Percentiles rank a stretch among this genome's conserved stretches.
Evolutionary conservation across 2,797 vertebrate species (phyloP).

Genomic region (Aselliscus stoliczkanus): DNA sequence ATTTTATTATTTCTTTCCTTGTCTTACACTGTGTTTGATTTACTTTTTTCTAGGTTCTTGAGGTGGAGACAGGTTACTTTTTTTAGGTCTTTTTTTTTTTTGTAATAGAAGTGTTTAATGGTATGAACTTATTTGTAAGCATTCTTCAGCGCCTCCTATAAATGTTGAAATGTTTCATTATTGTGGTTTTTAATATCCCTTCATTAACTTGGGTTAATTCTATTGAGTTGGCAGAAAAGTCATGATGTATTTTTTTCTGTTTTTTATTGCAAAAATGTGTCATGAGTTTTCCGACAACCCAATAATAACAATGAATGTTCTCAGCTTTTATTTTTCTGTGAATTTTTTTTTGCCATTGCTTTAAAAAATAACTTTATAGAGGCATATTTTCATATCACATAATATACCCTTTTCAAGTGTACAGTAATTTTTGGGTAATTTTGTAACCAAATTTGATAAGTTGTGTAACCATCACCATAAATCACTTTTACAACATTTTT

Average conservation of each 20-base stretch:
- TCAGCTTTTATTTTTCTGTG: neutral
- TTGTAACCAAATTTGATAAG: neutral
- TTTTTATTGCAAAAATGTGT: no score
- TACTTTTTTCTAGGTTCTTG: neutral
- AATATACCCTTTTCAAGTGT: neutral
- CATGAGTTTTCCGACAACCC: no score
- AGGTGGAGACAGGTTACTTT: neutral
- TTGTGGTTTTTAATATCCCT: neutral
- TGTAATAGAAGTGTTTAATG: neutral
- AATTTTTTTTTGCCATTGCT: neutral
- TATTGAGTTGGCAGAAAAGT: no score
- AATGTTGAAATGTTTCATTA: neutral
- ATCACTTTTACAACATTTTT: neutral
- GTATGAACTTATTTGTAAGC: neutral
- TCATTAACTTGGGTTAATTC: neutral
- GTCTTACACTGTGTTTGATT: neutral
- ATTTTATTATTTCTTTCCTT: neutral
- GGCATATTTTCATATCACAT: neutral
- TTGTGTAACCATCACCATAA: neutral
- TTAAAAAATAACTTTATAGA: neutral
- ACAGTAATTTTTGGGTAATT: neutral
- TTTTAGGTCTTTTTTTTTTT: neutral
- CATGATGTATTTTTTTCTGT: no score
- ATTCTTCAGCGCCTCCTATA: neutral
- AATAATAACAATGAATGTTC: neutral